Evolutionary conservation across 2,113 vertebrate species (phyloP).

Genomic region (Aix galericulata): DNA sequence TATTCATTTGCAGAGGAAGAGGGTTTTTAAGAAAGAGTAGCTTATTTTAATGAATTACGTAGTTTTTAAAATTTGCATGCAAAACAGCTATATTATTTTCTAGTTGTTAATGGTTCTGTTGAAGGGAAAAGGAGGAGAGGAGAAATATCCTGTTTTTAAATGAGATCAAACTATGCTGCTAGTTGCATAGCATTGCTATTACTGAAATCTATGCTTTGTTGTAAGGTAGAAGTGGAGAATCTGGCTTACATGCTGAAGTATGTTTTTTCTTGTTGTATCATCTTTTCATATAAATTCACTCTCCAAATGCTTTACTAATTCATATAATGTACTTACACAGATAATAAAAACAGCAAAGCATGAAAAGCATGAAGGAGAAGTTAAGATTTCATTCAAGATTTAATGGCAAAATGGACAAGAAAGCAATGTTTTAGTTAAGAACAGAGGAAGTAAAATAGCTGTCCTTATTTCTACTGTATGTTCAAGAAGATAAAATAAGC

Average conservation of each 20-base stretch:
- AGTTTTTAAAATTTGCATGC: not conserved
- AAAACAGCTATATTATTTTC: not conserved
- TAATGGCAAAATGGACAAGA: not conserved
- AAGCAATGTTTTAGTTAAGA: not conserved
- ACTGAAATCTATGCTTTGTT: not conserved
- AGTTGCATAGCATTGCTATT: not conserved
- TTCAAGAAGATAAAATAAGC: not conserved
- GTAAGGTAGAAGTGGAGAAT: not conserved
- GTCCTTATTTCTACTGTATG: not conserved
- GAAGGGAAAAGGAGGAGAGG: not conserved
- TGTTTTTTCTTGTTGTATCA: not conserved
- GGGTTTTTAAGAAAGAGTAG: not conserved
- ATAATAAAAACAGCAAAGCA: not conserved
- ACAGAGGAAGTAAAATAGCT: not conserved
- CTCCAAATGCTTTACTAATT: not conserved
- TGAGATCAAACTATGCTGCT: not conserved
- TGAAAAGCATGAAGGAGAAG: not conserved
- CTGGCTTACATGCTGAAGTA: not conserved
- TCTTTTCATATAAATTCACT: not conserved
- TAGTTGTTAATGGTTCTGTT: not conserved
- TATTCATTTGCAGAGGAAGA: not conserved
- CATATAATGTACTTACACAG: not conserved
- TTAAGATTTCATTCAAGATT: not conserved
- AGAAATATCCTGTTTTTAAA: not conserved
- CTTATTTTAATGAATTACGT: not conserved